These are phyloP conservation scores for Pseudorhombus dupliciocellatus DNA, from an alignment of 2,113 vertebrate species.

Conservation along the genomic window DNA sequence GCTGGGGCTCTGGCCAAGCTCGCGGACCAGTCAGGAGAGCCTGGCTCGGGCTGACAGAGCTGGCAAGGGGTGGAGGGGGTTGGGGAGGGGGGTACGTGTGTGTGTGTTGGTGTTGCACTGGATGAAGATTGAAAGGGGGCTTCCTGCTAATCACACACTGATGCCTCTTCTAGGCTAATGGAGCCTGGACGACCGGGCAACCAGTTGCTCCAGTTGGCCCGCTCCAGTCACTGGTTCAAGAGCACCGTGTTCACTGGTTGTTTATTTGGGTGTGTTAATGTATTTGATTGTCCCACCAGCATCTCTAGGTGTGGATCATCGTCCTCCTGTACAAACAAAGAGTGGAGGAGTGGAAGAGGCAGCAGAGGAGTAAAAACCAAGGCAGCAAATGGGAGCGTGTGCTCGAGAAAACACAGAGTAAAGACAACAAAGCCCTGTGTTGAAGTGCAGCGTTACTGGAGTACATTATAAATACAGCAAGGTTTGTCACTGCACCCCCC, in stretches of 20 bases:
- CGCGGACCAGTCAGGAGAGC: conserved; percentile 63
- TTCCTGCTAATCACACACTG: conserved; percentile 63
- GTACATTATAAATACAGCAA: conserved; percentile 67
- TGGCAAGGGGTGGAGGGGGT: conserved; percentile 33
- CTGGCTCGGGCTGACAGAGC: conserved; percentile 63
- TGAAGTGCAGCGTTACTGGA: conserved; percentile 40
- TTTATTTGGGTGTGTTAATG: background rate
- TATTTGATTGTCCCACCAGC: conserved; percentile 15
- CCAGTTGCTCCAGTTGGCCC: conserved; percentile 46
- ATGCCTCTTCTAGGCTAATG: conserved; percentile 66
- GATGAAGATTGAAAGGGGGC: conserved; percentile 58
- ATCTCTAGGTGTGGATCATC: conserved; percentile 20
- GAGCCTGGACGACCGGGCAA: conserved; percentile 58
- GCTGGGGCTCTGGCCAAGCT: conserved; percentile 65
- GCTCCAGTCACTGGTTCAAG: conserved; percentile 35
- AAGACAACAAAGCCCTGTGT: conserved; percentile 42
- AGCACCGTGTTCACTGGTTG: conserved; percentile 8
- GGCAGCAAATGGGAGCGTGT: background rate
- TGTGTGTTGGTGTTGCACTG: conserved; percentile 34
- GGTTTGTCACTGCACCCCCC: conserved; percentile 26
- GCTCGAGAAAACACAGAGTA: conserved; percentile 30
- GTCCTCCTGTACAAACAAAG: too few relatives aligned
- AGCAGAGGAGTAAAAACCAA: background rate
- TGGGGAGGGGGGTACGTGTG: background rate
- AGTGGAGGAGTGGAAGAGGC: conserved; percentile 28